Percentiles rank a stretch among this genome's conserved stretches.
These are phyloP conservation scores for Volucella zonaria DNA, from an alignment of 2,888 invertebrate genomes.

Conservation along the genomic window DNA sequence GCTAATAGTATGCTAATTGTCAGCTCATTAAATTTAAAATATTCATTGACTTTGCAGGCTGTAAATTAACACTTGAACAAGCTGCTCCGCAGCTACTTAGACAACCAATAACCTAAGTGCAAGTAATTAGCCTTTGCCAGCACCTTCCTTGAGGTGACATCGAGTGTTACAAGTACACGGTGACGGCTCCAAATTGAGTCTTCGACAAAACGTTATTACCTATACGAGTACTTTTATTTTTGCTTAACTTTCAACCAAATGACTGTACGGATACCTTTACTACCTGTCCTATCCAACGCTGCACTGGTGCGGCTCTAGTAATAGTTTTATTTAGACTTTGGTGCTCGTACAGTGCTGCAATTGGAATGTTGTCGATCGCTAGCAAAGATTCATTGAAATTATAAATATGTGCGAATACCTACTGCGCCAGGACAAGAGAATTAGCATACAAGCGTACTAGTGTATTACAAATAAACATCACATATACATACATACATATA, in stretches of 20 bases:
- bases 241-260: conserved; percentile 16
- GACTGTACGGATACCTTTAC: no score
- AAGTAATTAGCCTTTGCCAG: conserved; percentile 65
- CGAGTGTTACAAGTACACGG: conserved; percentile 39
- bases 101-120: conserved; percentile 49
- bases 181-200: conserved; percentile 66
- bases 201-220: conserved; percentile 62
- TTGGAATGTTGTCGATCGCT: conserved; percentile 64
- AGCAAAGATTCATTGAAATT: conserved; percentile 55
- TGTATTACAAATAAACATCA: no score
- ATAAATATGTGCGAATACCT: conserved; percentile 48
- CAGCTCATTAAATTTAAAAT: conserved; percentile 68
- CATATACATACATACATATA: neutral
- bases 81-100: conserved; percentile 57
- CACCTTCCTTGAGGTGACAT: conserved; percentile 67
- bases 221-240: conserved; percentile 11
- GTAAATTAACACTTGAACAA: conserved; percentile 68
- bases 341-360: conserved; percentile 37
- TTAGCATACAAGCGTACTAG: conserved; percentile 39
- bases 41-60: conserved; percentile 66
- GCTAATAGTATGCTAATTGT: conserved; percentile 72
- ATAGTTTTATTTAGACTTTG: conserved; percentile 17
- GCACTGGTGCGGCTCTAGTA: conserved; percentile 52
- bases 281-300: conserved; percentile 21
- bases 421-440: conserved; percentile 62